These are phyloP conservation scores for Muschampia plurimacula DNA, from an alignment of 2,888 invertebrate genomes.

Conservation along the genomic window DNA sequence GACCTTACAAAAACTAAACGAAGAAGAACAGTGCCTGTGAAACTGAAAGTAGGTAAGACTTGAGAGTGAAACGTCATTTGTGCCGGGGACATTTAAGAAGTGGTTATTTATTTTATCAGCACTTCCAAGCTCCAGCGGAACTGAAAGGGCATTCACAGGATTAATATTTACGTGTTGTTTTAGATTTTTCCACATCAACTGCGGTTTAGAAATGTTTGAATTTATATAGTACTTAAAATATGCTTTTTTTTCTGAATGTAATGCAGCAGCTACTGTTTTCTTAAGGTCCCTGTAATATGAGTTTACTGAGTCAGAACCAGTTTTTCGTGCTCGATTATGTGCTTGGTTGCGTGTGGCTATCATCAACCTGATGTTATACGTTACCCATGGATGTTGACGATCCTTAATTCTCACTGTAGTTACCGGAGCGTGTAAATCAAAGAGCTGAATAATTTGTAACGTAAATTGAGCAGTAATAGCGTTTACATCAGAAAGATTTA, in stretches of 20 bases:
- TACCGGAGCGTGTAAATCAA: background rate
- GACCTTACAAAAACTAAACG: background rate
- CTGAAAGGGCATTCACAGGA: background rate
- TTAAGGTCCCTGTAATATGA: constrained; percentile 7
- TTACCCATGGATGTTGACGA: background rate
- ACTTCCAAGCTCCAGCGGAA: background rate
- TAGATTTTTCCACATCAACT: constrained; percentile 10
- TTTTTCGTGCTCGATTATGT: background rate
- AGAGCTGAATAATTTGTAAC: background rate
- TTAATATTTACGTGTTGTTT: constrained; percentile 50
- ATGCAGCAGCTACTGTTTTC: background rate
- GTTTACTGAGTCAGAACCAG: background rate
- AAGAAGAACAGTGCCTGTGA: background rate
- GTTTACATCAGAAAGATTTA: background rate
- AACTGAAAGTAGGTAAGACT: background rate
- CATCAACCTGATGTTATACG: background rate
- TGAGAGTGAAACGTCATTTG: background rate
- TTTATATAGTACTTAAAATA: constrained; percentile 9
- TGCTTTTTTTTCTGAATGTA: background rate
- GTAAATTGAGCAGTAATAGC: background rate
- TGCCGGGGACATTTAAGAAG: background rate
- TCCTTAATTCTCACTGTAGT: background rate
- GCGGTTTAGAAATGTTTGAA: background rate
- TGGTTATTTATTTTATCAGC: background rate
- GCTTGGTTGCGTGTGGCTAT: background rate